A percentile compares a stretch with the other conserved stretches of the same genome.
These are phyloP conservation scores for Acanthosepion esculentum DNA, from an alignment of 2,888 invertebrate species.

Conservation along the genomic window DNA sequence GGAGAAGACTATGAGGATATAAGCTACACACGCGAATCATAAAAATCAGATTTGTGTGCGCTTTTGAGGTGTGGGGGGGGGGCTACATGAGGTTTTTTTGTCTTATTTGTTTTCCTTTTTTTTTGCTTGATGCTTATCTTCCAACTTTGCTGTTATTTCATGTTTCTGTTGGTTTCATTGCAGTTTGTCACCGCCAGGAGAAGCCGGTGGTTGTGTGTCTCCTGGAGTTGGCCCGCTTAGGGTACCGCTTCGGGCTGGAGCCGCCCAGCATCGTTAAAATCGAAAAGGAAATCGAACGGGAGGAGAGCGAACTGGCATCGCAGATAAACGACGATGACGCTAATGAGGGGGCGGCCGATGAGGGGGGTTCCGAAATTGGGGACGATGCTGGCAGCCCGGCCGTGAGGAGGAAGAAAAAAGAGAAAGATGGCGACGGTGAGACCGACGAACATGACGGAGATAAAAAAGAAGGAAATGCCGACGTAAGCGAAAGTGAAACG, in stretches of 20 bases:
- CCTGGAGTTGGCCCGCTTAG: constrained; percentile 88
- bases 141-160: neutral
- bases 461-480: neutral
- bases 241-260: constrained; percentile 83
- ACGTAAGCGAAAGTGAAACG: neutral
- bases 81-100: neutral
- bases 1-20: too few species aligned
- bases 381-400: neutral
- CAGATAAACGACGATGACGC: constrained; percentile 24
- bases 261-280: constrained; percentile 88
- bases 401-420: neutral
- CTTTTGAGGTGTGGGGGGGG: too few species aligned
- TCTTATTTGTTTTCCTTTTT: neutral
- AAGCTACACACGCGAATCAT: too few species aligned
- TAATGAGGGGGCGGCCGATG: neutral
- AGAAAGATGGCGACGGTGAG: neutral
- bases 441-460: neutral
- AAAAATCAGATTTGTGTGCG: too few species aligned
- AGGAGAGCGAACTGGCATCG: constrained; percentile 76
- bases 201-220: constrained; percentile 89
- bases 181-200: constrained; percentile 88
- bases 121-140: neutral
- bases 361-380: neutral
- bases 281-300: constrained; percentile 89
- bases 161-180: constrained; percentile 55